phyloP scores from a whole-genome alignment of 2,113 vertebrate species.

The Myotis lucifugus region DNA sequence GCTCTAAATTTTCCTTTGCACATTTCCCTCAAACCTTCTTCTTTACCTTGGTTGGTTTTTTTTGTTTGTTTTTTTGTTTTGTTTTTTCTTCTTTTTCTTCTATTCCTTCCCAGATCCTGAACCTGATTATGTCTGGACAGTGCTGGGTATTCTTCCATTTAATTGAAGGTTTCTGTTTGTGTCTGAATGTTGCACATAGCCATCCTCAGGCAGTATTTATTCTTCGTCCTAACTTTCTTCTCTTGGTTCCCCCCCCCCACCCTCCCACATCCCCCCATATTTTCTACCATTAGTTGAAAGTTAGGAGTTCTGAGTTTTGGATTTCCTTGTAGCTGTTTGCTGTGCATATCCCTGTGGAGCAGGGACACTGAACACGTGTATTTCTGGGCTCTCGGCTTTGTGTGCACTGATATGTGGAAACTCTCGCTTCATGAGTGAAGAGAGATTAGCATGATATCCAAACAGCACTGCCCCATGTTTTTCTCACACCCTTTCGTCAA shows the following conservation, averaged over 20 bases:
- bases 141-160: background rate
- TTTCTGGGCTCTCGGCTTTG: background rate
- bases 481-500: background rate
- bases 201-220: background rate
- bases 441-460: background rate
- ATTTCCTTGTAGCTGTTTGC: background rate
- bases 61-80: background rate
- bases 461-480: background rate
- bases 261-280: background rate
- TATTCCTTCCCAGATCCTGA: background rate
- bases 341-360: background rate
- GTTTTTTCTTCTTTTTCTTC: background rate
- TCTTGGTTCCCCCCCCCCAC: background rate
- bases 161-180: background rate
- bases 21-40: background rate
- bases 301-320: constrained; percentile 7
- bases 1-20: background rate
- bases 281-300: background rate
- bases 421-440: background rate
- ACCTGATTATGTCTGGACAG: background rate
- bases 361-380: background rate
- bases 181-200: background rate
- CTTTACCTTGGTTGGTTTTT: background rate
- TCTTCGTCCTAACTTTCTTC: background rate
- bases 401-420: background rate